A percentile compares a stretch with the other conserved stretches of the same genome.
Conservation (phyloP, 2,888 invertebrate species). For the Xestoiulus laeticollis region DNA sequence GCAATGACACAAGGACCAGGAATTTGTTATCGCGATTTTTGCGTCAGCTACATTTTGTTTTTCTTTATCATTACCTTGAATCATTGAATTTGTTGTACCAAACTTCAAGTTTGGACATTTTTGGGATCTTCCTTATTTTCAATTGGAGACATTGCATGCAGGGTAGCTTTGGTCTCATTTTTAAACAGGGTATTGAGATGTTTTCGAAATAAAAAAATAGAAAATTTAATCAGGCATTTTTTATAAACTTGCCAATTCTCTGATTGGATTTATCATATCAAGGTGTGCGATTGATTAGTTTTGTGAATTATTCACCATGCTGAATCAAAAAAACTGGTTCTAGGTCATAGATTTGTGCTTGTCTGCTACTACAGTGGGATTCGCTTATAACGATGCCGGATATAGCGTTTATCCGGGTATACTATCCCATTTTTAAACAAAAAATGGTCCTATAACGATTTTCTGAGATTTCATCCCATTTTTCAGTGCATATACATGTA, state of each 20-base stretch:
- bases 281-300: neutral
- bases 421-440: too few species aligned
- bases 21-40: neutral
- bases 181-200: constrained; percentile 30
- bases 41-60: neutral
- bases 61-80: neutral
- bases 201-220: neutral
- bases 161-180: constrained; percentile 38
- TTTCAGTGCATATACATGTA: too few species aligned
- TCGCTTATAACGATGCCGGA: too few species aligned
- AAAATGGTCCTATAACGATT: too few species aligned
- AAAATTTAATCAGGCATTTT: neutral
- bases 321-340: neutral
- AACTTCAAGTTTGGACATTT: neutral
- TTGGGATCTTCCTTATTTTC: neutral
- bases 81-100: neutral
- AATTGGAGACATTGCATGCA: constrained; percentile 8
- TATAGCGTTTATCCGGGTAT: too few species aligned
- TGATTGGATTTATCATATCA: constrained; percentile 16
- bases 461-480: too few species aligned
- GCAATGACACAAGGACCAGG: neutral
- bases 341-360: neutral
- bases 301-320: neutral
- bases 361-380: neutral
- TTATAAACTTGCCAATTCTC: neutral